Conservation (phyloP, 2,113 vertebrate species). For the Loxodonta africana region DNA sequence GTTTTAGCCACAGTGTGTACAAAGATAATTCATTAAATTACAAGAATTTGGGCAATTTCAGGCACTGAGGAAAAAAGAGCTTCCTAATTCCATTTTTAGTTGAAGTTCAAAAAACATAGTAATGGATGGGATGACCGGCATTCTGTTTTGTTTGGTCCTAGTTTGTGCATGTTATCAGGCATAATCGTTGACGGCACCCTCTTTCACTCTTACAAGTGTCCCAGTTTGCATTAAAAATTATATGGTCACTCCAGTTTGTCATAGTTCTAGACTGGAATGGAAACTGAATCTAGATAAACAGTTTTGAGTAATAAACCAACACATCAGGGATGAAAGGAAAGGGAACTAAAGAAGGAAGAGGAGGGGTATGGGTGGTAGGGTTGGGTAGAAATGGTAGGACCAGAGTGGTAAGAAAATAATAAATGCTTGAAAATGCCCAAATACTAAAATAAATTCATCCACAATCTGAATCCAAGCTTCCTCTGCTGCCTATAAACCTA, state of each 20-base stretch:
- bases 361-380: not conserved
- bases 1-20: not conserved
- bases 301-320: not conserved
- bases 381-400: not conserved
- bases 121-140: not conserved
- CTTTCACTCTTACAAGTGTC: conserved; percentile 3
- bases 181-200: not conserved
- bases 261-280: not conserved
- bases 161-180: not conserved
- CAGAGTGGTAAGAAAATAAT: not conserved
- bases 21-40: conserved; percentile 43
- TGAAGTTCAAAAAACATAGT: conserved; percentile 8
- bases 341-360: conserved; percentile 24
- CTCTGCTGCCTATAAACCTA: not conserved
- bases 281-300: conserved; percentile 37
- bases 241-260: not conserved
- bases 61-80: not conserved
- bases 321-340: not conserved
- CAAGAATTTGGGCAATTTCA: not conserved
- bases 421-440: conserved; percentile 29
- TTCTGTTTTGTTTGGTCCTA: not conserved
- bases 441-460: not conserved
- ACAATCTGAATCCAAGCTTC: conserved; percentile 27
- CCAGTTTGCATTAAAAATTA: conserved; percentile 33
- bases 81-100: conserved; percentile 25